phyloP scores from a whole-genome alignment of 2,113 vertebrate species.

The Rhabdornis inornatus region DNA sequence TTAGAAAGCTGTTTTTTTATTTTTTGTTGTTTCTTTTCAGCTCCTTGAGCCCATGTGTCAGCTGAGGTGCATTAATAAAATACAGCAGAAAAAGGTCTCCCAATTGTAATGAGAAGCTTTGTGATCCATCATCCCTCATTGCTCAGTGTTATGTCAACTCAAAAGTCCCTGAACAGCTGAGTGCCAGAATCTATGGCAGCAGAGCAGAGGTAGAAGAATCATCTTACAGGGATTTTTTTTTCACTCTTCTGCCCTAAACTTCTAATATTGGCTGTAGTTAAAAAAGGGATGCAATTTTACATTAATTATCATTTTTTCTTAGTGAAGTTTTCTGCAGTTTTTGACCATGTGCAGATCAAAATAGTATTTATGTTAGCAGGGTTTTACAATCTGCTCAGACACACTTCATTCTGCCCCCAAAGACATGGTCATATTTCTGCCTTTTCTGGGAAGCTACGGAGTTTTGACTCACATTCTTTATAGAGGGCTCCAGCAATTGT shows the following conservation, averaged over 20 bases:
- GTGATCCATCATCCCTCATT: background rate
- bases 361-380: background rate
- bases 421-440: background rate
- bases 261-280: background rate
- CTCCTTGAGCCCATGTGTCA: background rate
- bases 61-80: background rate
- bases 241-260: background rate
- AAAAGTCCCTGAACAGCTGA: background rate
- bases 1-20: background rate
- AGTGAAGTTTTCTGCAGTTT: background rate
- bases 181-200: background rate
- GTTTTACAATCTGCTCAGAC: background rate
- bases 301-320: background rate
- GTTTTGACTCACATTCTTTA: constrained; percentile 9
- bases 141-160: background rate
- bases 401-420: background rate
- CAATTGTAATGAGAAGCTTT: background rate
- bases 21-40: background rate
- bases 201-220: background rate
- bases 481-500: background rate
- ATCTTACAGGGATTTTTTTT: background rate
- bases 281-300: background rate
- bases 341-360: background rate
- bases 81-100: background rate
- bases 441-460: background rate